Evolutionary conservation across 1,140 invertebrate genomes (phyloP).

Genomic region (Sogatella furcifera): DNA sequence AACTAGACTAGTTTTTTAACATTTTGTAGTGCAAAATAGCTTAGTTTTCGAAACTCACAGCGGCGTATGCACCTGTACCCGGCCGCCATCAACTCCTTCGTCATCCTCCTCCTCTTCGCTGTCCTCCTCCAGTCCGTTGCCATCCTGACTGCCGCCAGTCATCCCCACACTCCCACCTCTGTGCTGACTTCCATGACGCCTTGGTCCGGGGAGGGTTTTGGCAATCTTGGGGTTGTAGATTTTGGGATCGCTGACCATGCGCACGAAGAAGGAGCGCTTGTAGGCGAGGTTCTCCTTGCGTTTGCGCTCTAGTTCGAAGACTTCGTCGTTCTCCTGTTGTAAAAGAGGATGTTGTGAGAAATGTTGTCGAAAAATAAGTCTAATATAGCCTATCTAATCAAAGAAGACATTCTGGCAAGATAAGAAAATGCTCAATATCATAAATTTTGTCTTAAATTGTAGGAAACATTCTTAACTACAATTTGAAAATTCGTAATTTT

Average conservation of each 20-base stretch:
- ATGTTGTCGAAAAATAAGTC: too few species aligned
- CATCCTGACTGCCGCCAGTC: conserved; percentile 8
- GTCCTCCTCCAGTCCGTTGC: conserved; percentile 7
- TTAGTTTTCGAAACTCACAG: conserved; percentile 14
- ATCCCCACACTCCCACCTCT: conserved; percentile 14
- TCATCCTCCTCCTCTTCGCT: conserved; percentile 21
- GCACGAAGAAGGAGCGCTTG: conserved; percentile 89
- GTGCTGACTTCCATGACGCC: conserved; percentile 30
- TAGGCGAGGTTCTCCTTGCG: conserved; percentile 67
- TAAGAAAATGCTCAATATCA: too few species aligned
- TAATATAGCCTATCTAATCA: too few species aligned
- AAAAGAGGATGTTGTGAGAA: too few species aligned
- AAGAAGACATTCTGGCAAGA: too few species aligned
- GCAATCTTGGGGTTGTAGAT: conserved; percentile 85
- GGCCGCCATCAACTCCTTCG: conserved; percentile 1
- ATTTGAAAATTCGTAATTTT: too few species aligned
- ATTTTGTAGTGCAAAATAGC: too few species aligned
- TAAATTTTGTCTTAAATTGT: too few species aligned
- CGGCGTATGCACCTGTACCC: conserved; percentile 14
- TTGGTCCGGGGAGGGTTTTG: conserved; percentile 47
- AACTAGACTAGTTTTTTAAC: too few species aligned
- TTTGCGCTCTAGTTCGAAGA: conserved; percentile 51
- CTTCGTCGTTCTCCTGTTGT: conserved; percentile 47
- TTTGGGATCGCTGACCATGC: conserved; percentile 95
- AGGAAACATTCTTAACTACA: too few species aligned